phyloP scores from a whole-genome alignment of 1,140 invertebrate species.

The Scaptomyza montana region DNA sequence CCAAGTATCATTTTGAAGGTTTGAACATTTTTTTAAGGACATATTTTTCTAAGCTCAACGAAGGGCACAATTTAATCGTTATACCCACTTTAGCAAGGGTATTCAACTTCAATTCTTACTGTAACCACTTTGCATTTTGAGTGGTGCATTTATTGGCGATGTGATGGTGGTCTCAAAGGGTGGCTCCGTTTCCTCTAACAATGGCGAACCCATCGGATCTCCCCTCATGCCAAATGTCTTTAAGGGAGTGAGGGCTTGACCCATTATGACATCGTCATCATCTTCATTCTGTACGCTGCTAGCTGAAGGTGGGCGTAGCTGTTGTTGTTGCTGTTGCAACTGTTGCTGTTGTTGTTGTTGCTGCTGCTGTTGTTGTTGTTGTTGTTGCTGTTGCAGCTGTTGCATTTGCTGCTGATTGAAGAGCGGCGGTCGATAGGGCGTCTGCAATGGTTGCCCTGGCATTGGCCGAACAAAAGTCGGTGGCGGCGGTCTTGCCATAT shows the following conservation, averaged over 20 bases:
- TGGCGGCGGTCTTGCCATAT: conserved; percentile 66
- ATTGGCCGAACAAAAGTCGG: conserved; percentile 64
- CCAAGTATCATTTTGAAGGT: no score
- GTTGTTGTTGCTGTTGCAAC: conserved; percentile 45
- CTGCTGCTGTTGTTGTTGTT: conserved; percentile 36
- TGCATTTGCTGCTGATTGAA: conserved; percentile 89
- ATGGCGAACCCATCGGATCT: conserved; percentile 71
- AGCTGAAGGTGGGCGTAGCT: conserved; percentile 63
- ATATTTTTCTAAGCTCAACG: no score
- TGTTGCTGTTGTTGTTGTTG: conserved; percentile 37
- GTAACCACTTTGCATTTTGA: conserved; percentile 22
- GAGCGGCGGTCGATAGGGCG: conserved; percentile 62
- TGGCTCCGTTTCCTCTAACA: conserved; percentile 70
- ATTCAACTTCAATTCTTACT: conserved; percentile 44
- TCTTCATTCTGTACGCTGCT: conserved; percentile 65
- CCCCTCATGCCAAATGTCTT: conserved; percentile 55
- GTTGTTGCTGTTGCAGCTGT: conserved; percentile 84
- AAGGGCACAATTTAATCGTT: no score
- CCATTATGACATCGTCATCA: conserved; percentile 82
- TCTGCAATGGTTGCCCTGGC: conserved; percentile 68
- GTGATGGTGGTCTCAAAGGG: conserved; percentile 54
- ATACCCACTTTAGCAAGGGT: no score
- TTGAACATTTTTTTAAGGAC: no score
- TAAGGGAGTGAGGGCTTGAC: conserved; percentile 72
- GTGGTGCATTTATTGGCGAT: conserved; percentile 19